Evolutionary conservation across 2,797 vertebrate species (phyloP).

Genomic region (Pagetopsis macropterus): DNA sequence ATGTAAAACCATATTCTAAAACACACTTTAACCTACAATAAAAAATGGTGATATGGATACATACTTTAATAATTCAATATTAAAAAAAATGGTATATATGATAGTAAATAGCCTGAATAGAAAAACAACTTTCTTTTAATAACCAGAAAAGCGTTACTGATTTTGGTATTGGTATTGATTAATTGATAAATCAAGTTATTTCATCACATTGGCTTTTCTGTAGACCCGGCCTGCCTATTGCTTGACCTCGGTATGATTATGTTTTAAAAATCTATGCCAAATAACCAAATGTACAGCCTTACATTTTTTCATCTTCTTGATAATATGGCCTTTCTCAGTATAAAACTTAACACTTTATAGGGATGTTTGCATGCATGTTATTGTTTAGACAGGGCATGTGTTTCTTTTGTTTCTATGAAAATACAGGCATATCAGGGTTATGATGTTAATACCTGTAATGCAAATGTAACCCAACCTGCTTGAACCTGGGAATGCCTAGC

Average conservation of each 20-base stretch:
- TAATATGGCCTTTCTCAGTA: background rate
- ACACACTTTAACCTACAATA: background rate
- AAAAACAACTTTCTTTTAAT: background rate
- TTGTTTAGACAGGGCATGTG: no score
- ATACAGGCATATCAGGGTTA: background rate
- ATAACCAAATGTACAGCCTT: no score
- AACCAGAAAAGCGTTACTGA: background rate
- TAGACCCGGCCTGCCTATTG: no score
- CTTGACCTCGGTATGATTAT: background rate
- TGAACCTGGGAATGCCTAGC: background rate
- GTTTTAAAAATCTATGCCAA: background rate
- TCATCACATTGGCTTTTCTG: background rate
- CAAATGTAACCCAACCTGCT: background rate
- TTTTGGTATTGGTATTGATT: background rate
- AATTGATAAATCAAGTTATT: background rate
- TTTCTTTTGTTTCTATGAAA: background rate
- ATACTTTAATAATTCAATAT: background rate
- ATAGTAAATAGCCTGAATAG: conserved; percentile 2
- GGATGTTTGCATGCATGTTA: background rate
- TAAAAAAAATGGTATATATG: background rate
- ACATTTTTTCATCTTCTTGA: no score
- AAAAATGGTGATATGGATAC: background rate
- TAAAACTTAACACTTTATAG: background rate
- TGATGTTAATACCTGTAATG: background rate
- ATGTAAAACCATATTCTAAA: background rate